Conservation (phyloP, 1,140 invertebrate genomes). For the Planococcus citri region DNA sequence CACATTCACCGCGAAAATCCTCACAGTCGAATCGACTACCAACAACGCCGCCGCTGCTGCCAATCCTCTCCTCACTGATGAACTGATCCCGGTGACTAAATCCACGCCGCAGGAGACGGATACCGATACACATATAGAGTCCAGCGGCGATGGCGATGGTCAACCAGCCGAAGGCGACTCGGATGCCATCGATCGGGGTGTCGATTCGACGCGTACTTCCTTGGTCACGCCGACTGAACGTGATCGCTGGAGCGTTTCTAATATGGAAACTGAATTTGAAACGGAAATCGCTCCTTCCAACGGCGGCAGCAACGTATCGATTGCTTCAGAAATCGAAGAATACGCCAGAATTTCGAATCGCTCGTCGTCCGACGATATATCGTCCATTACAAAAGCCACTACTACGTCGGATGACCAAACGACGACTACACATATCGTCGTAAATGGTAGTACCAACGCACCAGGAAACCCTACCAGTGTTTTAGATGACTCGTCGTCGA, state of each 20-base stretch:
- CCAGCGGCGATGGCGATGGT: too few relatives aligned
- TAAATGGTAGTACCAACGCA: neutral
- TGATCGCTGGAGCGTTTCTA: constrained; percentile 1
- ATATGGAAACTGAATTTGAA: neutral
- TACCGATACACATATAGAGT: too few relatives aligned
- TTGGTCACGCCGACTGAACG: neutral
- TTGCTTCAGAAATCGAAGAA: too few relatives aligned
- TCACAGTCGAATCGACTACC: neutral
- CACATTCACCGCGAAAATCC: too few relatives aligned
- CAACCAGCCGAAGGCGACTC: neutral
- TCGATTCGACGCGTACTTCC: neutral
- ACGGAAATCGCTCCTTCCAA: too few relatives aligned
- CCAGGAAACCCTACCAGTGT: neutral
- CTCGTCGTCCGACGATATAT: too few relatives aligned
- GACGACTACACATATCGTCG: neutral
- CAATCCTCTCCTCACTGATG: neutral
- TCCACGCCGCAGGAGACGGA: too few relatives aligned
- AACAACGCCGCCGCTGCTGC: neutral
- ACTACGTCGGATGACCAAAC: neutral
- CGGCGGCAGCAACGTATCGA: too few relatives aligned
- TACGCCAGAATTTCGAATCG: too few relatives aligned
- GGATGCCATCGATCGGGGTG: neutral
- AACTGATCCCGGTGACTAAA: too few relatives aligned
- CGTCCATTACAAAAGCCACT: too few relatives aligned
- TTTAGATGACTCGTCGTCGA: too few relatives aligned